Evolutionary conservation across 2,888 invertebrate species (phyloP), one percentile per base, ranked within the genome.

Genomic region (Alviniconcha strummeri): DNA sequence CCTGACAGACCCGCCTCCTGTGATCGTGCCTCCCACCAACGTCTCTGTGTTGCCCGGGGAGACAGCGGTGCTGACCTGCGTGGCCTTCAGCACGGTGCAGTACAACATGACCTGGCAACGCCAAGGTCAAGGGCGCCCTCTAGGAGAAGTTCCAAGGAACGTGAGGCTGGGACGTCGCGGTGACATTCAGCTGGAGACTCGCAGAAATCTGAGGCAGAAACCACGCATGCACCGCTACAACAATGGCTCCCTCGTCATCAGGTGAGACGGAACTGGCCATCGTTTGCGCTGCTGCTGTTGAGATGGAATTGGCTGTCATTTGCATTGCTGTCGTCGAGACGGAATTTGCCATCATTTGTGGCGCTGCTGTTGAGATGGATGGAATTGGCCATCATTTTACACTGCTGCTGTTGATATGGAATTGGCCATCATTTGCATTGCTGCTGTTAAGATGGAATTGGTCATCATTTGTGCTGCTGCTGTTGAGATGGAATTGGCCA

Each of bases 1-100:
- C 11, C 36, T 19, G 17, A 13, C 91, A 94, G 95, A 95, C 88
- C 94, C 95, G 0, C 94, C 95, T 0, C 95, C 95, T 4, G 90
- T 91, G 52, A 94, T 95, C 57, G 87, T 91, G 6, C 90, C 91
- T 8, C 91, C 94, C 4, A 86, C 90, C 36, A 94, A 95, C 88
- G 93, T 93, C 11, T 94, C 94, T 4, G 94, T 93, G 1, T 87
- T 93, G 52, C 93, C 94, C 5, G 94, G 94, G 13, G 87, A 90
- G 5, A 89, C 92, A 57, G 94, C 94, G 15, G 89, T 93, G 56
- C 87, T 95, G 76, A 92, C 93, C 69, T 95, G 95, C 88, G 84
- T 88, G 36, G 92, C 91, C 52, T 93, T 93, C 83, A 94, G 94
- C 83, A 90, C 91, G 5, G 94, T 93, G n/a, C 90, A 91, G 4